Evolutionary conservation across 2,888 invertebrate species (phyloP), one percentile per base, ranked within the genome.

Genomic region (Hylaea fasciaria): DNA sequence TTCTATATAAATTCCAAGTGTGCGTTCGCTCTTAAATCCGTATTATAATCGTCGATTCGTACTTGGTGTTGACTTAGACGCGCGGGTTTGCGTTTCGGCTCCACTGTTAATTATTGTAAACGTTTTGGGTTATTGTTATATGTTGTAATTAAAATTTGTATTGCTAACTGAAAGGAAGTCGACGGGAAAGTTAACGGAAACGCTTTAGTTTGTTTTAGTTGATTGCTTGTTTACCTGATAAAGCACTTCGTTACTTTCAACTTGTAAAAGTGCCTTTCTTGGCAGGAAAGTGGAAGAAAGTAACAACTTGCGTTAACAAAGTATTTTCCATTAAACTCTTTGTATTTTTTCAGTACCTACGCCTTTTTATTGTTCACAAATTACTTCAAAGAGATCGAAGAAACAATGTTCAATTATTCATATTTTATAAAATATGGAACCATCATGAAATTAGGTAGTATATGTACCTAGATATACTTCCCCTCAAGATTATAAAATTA

Each of bases 61-160:
- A 80, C 78, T 80, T 22, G 77, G 45, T 78, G 78, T 81, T 77
- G 74, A 74, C 74, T 76, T 70, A 65, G 76, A 69, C 67, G 64
- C 57, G 62, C 39, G 58, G 49, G 64, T 69, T 68, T 73, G 67
- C 74, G 69, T 71, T 75, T 61, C 67, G 71, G 66, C 65, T 72
- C 71, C 70, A 69, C 66, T 71, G 77, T 81, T 81, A 81, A 83
- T 83, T 81, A 82, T 81, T 80, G 69, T 80, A 77, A 80, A 76
- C 81, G 80, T 65, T 77, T 76, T 73, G 61, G 37, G 70, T 71
- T 75, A 78, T 80, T 78, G 77, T 79, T 64, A 55, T 78, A 68
- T 73, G 72, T 76, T 78, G 75, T 69, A 70, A 74, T 72, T 72
- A 70, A 70, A 68, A 74, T 73, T 69, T 61, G 55, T 63, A 65